Base-by-base conservation (phyloP, 2,888 invertebrate genomes). In the Eupelmus urozonus region DNA sequence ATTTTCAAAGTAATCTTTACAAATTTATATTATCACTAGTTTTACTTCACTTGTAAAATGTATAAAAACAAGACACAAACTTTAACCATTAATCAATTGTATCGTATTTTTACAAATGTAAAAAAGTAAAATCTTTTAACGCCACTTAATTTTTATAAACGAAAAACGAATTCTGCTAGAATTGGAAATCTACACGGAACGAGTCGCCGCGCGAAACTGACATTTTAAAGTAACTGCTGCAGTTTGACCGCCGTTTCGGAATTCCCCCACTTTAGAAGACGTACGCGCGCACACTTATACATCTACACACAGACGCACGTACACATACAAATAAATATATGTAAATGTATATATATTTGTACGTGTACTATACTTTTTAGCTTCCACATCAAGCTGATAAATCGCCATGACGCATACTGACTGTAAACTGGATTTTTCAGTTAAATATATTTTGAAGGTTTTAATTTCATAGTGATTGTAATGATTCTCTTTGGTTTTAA, bases 211-310 rank as follows among this genome's bases (percentile, higher is more conserved):
- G 83, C 81, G 82, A 83, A 85, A 86, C 86, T 85, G 84, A 83
- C 84, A 86, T 85, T 85, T 85, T 80, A 76, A 83, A 83, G 80
- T 83, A 81, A 80, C 71, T 82, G 82, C 82, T 80, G 84, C 83
- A 27, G 13, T 85, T 84, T 84, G 82, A 80, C 84, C 83, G 83
- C 83, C 86, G 83, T 82, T 82, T 85, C 82, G 84, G 87, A 86
- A 85, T 83, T 81, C 83, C 83, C 85, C 87, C 85, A 81, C 84
- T 80, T 76, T 80, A 70, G 80, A 20, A 53, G 53, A 20, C 53
- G 2, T 53, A 53, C 20, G 4, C 53, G 20, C 20, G n/a, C n/a
- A n/a, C n/a, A n/a, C n/a, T n/a, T n/a, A n/a, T n/a, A n/a, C n/a
- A n/a, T n/a, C n/a, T n/a, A n/a, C n/a, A n/a, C n/a, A 53, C 53